Evolutionary conservation across 2,113 vertebrate genomes (phyloP).

Genomic region (Chiloscyllium plagiosum): DNA sequence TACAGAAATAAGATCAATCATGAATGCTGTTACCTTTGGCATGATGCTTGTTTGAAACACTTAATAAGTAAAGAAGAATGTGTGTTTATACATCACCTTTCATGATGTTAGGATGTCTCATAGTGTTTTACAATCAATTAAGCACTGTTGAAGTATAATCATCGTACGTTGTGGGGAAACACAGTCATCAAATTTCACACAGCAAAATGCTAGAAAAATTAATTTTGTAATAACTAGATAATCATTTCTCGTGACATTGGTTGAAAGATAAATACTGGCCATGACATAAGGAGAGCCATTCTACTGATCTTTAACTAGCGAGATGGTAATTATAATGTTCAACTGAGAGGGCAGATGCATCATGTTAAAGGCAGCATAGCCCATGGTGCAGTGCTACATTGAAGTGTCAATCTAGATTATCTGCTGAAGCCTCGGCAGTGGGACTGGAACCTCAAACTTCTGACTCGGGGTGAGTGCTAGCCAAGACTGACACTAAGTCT

Average conservation of each 20-base stretch:
- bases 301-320: not conserved
- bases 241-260: not conserved
- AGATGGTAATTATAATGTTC: not conserved
- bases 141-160: not conserved
- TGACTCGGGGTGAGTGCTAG: not conserved
- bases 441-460: not conserved
- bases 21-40: not conserved
- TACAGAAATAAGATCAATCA: not conserved
- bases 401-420: not conserved
- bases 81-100: not conserved
- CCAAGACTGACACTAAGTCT: not conserved
- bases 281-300: not conserved
- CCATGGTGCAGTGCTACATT: not conserved
- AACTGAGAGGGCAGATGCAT: not conserved
- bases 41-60: not conserved
- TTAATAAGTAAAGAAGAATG: not conserved
- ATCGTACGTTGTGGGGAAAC: not conserved
- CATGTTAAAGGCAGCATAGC: not conserved
- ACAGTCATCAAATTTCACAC: not conserved
- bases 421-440: not conserved
- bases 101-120: not conserved
- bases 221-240: not conserved
- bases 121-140: not conserved
- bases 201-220: not conserved
- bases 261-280: not conserved